Conservation (phyloP, 2,113 vertebrate species). For the Eulemur rufifrons region DNA sequence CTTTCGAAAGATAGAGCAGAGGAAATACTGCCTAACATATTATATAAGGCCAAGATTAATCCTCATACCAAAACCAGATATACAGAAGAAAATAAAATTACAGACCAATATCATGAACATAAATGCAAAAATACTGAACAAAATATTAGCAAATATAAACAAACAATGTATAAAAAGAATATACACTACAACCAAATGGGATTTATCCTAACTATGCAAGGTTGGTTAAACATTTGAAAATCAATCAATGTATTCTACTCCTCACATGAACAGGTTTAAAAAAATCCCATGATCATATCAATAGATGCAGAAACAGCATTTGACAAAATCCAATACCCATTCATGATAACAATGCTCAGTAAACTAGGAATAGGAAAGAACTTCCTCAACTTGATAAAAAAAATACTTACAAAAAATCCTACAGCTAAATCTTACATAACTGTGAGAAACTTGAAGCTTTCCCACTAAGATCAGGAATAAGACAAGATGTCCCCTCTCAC, state of each 20-base stretch:
- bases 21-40: background rate
- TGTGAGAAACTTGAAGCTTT: background rate
- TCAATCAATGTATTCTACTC: no score
- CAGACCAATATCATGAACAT: background rate
- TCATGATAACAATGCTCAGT: background rate
- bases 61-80: background rate
- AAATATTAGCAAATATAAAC: background rate
- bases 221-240: background rate
- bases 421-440: background rate
- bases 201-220: background rate
- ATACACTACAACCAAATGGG: background rate
- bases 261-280: background rate
- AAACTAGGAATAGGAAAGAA: background rate
- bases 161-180: background rate
- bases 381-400: background rate
- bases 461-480: background rate
- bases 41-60: accelerated
- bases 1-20: background rate
- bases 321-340: background rate
- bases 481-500: background rate
- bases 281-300: background rate
- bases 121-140: background rate
- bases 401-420: background rate
- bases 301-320: background rate
- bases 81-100: background rate